Evolutionary conservation across 1,140 invertebrate genomes (phyloP), one percentile per base, ranked within the genome.

Genomic region (Leptinotarsa texana): DNA sequence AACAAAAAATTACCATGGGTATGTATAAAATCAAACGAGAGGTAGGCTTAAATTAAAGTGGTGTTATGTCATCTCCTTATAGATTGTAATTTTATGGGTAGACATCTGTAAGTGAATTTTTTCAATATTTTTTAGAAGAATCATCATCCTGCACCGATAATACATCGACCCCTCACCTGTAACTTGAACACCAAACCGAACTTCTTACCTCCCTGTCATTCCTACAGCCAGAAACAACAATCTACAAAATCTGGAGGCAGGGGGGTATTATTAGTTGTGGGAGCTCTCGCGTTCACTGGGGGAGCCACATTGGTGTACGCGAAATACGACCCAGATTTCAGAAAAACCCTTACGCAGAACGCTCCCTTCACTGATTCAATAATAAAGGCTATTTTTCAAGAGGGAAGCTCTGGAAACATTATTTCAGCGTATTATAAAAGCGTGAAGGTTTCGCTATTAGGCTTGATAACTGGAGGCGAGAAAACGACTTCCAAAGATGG

Each of bases 241-340:
- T 24, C 72, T 1, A 65, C 49, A 13, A 27, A 69, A 27, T n/a
- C 47, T 17, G 51, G 69, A 4, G 74, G 74, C 5, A 42, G 71
- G n/a, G 62, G 62, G 27, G 21, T 69, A 6, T 47, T 76, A 62
- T 15, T 75, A 24, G 82, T 82, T 42, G 61, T 85, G 33, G 85
- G 83, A 49, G 80, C 83, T 13, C 8, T 89, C 48, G 82, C 90
- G 57, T 82, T 90, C 22, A 74, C 90, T 24, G 88, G 89, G 63
- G 86, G 88, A 70, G 86, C 88, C 63, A 88, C 89, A n/a, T 82
- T 91, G 66, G 89, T 88, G 63, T 92, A 91, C 82, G 91, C 90
- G 24, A 93, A 92, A 86, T 90, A 89, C 80, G 90, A 93, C 83
- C 87, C 88, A 63, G 89, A 91, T 63, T 90, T 93, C 78, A 87